Evolutionary conservation across 2,888 invertebrate genomes (phyloP), one percentile per base, ranked within the genome.

Genomic region (Tenthredo scrophulariae): DNA sequence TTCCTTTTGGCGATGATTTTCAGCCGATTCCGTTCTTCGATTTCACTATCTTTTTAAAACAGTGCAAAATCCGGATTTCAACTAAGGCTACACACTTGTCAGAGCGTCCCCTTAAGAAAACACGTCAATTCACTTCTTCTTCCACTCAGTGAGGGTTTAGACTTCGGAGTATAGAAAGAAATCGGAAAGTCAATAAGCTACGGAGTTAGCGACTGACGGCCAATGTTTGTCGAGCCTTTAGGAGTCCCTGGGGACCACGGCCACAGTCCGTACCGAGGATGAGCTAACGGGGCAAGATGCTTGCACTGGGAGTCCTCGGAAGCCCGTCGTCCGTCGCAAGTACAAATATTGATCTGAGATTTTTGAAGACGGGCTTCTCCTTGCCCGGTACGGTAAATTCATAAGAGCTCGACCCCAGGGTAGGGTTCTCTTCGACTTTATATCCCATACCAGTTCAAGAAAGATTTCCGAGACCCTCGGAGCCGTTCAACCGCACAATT

Each of bases 291-390:
- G 18, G 67, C 67, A 67, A 46, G 83, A 43, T 83, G 43, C 58
- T 58, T 37, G 40, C 43, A 67, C 46, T 29, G 46, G 26, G 29
- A 50, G 65, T 70, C 83, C 83, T 83, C 83, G 83, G 83, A 50
- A 83, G 83, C 83, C 67, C 43, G 80, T 85, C 88, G 87, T 54
- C 54, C 54, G 54, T 87, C 86, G 88, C 86, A 87, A 86, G 82
- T 86, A 86, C 88, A 90, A 90, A 90, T 90, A 90, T 90, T 90
- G 86, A 84, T 84, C 37, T 80, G 85, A 84, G 85, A 87, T 88
- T 88, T 86, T 82, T 33, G 7, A 29, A 54, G 54, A 29, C n/a
- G 3, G 54, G 77, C 54, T 77, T 54, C 54, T 40, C 77, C 85
- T 80, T 70, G 84, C 84, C 74, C 87, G 22, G 80, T 37, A 65